Base-by-base conservation (phyloP, 2,797 vertebrate genomes). In the Acanthurus tractus region DNA sequence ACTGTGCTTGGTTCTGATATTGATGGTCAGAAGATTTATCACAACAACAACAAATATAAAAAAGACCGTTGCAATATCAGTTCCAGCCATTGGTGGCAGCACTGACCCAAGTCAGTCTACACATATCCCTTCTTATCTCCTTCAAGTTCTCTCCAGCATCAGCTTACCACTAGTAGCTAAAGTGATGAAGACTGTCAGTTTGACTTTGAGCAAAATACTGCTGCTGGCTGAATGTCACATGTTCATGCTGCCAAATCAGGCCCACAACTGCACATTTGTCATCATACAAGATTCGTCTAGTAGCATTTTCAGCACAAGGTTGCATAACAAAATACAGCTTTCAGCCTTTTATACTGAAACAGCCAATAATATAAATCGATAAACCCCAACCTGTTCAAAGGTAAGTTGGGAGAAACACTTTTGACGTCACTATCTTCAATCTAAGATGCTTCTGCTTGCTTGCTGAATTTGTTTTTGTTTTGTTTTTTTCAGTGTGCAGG, bases 201-300 rank as follows among this genome's bases (percentile, higher is more conserved):
- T 29, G 53, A 4, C 52, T 74, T 55, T 63, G n/a, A 50, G 14
- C n/a, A 20, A 53, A 55, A 18, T 23, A 44, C 38, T 5, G 34
- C 20, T 70, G 10, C 20, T 57, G 48, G 22, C n/a, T 62, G 44
- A 56, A 25, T 67, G 48, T 52, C 22, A 34, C 58, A 58, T 67
- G 44, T 53, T 54, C 10, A 76, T 56, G 61, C 54, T 29, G 22
- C 36, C 20, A 34, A 34, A 49, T 67, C 14, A 64, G 15, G 20
- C 15, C 9, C 29, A 34, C 29, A 34, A 34, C 29, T 34, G 29
- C 29, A 34, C 29, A 6, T 34, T 34, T 34, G 29, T 34, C 29
- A 34, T 6, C 29, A 34, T 34, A 34, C 29, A 34, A 34, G 29
- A 34, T 34, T 34, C 29, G 29, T 6, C 7, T 34, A 34, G 29